Evolutionary conservation across 2,888 invertebrate genomes (phyloP).

Genomic region (Mycalesis mineus): DNA sequence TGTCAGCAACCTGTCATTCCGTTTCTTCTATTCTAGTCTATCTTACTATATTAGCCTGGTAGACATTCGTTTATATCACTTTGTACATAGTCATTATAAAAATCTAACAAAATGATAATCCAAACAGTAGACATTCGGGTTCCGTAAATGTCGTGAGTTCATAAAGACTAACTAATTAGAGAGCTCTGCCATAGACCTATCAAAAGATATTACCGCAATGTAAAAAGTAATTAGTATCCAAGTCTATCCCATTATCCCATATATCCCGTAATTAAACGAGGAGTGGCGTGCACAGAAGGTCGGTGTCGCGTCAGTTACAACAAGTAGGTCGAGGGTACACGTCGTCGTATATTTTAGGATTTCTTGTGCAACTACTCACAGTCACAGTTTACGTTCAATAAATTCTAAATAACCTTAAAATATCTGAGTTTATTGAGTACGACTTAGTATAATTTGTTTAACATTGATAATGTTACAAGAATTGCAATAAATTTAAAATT

Average conservation of each 20-base stretch:
- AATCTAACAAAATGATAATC: too few species aligned
- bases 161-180: too few species aligned
- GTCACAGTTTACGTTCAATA: constrained; percentile 13
- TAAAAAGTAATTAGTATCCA: background rate
- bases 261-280: constrained; percentile 20
- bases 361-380: constrained; percentile 52
- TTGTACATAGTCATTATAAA: too few species aligned
- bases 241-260: constrained; percentile 5
- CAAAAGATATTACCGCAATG: background rate
- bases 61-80: too few species aligned
- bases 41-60: too few species aligned
- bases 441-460: too few species aligned
- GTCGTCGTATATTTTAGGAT: constrained; percentile 54
- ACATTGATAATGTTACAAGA: too few species aligned
- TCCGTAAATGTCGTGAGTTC: too few species aligned
- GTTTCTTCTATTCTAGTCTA: too few species aligned
- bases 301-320: constrained; percentile 21
- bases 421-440: background rate
- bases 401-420: background rate
- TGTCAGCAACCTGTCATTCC: too few species aligned
- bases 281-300: constrained; percentile 21
- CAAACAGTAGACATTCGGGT: too few species aligned
- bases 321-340: constrained; percentile 62
- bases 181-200: background rate
- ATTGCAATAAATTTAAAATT: too few species aligned